Conservation (phyloP, 2,888 invertebrate genomes). For the Auanema sp. region DNA sequence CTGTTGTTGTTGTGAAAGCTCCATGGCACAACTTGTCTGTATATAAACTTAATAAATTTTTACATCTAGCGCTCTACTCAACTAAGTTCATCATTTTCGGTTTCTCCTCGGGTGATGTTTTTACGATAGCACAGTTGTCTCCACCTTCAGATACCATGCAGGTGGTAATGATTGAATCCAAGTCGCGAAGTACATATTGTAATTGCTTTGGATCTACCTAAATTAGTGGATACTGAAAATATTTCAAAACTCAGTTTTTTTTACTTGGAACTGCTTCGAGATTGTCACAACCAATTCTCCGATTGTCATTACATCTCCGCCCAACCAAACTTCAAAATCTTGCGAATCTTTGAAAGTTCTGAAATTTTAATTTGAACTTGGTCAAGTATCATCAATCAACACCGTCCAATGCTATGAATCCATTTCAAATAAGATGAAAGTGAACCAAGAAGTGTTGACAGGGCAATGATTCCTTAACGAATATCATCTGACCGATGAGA, state of each 20-base stretch:
- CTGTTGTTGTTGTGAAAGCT: too few species aligned
- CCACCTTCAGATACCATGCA: too few species aligned
- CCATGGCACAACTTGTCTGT: too few species aligned
- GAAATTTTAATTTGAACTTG: constrained; percentile 5
- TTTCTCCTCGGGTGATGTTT: too few species aligned
- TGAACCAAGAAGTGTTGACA: constrained; percentile 46
- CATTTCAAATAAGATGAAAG: constrained; percentile 41
- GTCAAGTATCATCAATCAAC: too few species aligned
- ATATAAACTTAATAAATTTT: too few species aligned
- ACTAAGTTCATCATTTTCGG: too few species aligned
- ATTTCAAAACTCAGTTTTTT: too few species aligned
- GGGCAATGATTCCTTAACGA: constrained; percentile 41
- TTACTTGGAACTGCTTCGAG: constrained; percentile 44
- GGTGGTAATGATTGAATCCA: constrained; percentile 21
- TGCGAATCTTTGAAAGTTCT: constrained; percentile 36
- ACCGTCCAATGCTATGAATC: constrained; percentile 41
- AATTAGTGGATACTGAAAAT: too few species aligned
- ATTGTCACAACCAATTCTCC: constrained; percentile 45
- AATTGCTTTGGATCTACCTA: constrained; percentile 36
- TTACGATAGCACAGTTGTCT: too few species aligned
- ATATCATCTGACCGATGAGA: neutral
- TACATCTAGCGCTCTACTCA: too few species aligned
- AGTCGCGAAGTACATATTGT: constrained; percentile 39
- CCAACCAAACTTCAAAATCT: constrained; percentile 53
- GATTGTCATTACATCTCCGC: constrained; percentile 48